Evolutionary conservation across 2,888 invertebrate species (phyloP).

Genomic region (Alitta virens): DNA sequence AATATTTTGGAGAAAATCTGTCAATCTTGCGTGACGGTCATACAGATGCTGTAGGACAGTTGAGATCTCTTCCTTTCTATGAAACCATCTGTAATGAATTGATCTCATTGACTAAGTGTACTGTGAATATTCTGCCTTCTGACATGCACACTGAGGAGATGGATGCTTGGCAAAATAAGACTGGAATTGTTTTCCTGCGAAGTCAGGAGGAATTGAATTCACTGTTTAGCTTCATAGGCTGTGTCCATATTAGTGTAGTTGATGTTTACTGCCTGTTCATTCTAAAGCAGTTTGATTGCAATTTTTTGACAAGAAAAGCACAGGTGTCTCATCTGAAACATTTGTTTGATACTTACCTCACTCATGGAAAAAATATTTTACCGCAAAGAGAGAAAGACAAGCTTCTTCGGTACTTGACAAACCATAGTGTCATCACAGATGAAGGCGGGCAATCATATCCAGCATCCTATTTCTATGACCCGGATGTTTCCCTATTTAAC

Average conservation of each 20-base stretch:
- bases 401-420: conserved; percentile 24
- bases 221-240: conserved; percentile 26
- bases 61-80: conserved; percentile 25
- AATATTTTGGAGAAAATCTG: conserved; percentile 23
- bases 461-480: conserved; percentile 35
- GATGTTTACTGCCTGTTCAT: conserved; percentile 34
- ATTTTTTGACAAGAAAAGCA: conserved; percentile 25
- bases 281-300: conserved; percentile 32
- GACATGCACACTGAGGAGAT: conserved; percentile 28
- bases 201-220: conserved; percentile 15
- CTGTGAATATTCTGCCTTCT: conserved; percentile 28
- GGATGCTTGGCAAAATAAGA: conserved; percentile 28
- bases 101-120: conserved; percentile 19
- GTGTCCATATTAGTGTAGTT: conserved; percentile 22
- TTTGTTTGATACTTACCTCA: conserved; percentile 25
- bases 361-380: conserved; percentile 10
- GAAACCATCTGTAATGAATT: conserved; percentile 24
- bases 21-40: conserved; percentile 9
- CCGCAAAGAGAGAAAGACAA: conserved; percentile 17
- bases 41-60: conserved; percentile 6
- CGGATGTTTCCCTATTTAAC: conserved; percentile 28
- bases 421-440: conserved; percentile 27
- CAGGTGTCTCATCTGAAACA: conserved; percentile 27
- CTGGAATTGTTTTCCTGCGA: conserved; percentile 29
- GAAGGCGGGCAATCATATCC: conserved; percentile 23